These are phyloP conservation scores for Hippopotamyrus pictus DNA, from an alignment of 2,797 vertebrate species.

Conservation along the genomic window DNA sequence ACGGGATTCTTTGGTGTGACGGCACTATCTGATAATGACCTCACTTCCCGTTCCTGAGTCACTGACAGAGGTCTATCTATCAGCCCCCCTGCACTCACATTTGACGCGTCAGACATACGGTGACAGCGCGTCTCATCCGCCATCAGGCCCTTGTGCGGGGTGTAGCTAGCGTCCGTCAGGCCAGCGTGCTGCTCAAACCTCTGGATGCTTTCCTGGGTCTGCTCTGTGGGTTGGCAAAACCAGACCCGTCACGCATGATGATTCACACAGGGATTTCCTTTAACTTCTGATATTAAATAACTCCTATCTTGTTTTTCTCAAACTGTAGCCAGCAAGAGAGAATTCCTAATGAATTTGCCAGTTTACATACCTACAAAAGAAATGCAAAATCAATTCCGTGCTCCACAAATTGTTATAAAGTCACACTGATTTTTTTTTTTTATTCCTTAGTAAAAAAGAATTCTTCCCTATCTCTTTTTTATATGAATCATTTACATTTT, in stretches of 20 bases:
- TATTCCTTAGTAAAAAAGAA: neutral
- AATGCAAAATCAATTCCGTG: neutral
- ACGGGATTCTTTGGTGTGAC: neutral
- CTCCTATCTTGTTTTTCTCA: neutral
- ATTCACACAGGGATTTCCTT: neutral
- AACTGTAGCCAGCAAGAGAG: neutral
- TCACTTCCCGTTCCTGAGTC: neutral
- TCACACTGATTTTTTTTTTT: neutral
- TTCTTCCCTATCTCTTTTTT: neutral
- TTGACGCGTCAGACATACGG: conserved; percentile 65
- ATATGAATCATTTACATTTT: neutral
- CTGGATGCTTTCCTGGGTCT: conserved; percentile 86
- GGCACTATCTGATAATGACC: neutral
- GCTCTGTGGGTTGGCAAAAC: conserved; percentile 60
- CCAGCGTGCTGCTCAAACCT: conserved; percentile 88
- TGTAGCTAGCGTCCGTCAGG: conserved; percentile 80
- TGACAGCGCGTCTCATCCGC: conserved; percentile 85
- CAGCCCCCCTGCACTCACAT: neutral
- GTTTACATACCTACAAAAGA: neutral
- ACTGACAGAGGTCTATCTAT: neutral
- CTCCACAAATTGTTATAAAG: neutral
- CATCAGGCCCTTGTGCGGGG: conserved; percentile 85
- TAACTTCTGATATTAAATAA: neutral
- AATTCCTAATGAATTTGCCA: neutral
- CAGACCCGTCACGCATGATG: neutral